phyloP scores from a whole-genome alignment of 2,888 invertebrate genomes.

The Drosophila mimetica region DNA sequence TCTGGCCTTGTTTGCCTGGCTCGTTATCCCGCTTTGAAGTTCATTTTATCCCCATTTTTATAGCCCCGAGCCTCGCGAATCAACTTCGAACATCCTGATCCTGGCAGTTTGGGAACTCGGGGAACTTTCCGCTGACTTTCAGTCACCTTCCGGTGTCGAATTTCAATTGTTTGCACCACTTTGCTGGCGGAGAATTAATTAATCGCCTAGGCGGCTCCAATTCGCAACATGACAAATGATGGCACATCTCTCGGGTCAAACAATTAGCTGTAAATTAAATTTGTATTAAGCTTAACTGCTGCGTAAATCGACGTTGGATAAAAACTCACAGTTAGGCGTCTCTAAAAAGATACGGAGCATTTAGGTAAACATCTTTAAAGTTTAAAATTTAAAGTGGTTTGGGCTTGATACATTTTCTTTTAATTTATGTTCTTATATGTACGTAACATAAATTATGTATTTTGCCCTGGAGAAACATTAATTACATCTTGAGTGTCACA shows the following conservation, averaged over 20 bases:
- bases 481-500: not conserved
- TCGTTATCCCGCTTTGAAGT: slow-evolving; percentile 31
- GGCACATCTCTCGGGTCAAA: slow-evolving; percentile 25
- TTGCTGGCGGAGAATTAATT: slow-evolving; percentile 39
- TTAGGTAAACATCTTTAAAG: too few species aligned
- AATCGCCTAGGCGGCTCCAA: slow-evolving; percentile 29
- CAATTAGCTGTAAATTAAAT: slow-evolving; percentile 59
- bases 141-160: slow-evolving; percentile 39
- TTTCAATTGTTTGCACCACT: slow-evolving; percentile 28
- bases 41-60: slow-evolving; percentile 28
- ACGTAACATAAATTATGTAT: not conserved
- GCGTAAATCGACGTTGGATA: slow-evolving; percentile 29
- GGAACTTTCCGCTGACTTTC: slow-evolving; percentile 26
- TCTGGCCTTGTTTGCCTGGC: slow-evolving; percentile 11
- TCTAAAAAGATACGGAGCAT: not conserved
- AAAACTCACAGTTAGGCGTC: not conserved
- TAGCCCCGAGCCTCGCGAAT: slow-evolving; percentile 5
- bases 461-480: not conserved
- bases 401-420: not conserved
- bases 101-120: slow-evolving; percentile 3
- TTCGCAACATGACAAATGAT: slow-evolving; percentile 43
- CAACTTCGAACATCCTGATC: not conserved
- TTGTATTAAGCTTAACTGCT: slow-evolving; percentile 48
- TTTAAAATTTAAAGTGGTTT: not conserved
- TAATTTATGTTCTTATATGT: not conserved